These are phyloP conservation scores for Dreissena rostriformis DNA, from an alignment of 1,140 invertebrate species.

Conservation along the genomic window DNA sequence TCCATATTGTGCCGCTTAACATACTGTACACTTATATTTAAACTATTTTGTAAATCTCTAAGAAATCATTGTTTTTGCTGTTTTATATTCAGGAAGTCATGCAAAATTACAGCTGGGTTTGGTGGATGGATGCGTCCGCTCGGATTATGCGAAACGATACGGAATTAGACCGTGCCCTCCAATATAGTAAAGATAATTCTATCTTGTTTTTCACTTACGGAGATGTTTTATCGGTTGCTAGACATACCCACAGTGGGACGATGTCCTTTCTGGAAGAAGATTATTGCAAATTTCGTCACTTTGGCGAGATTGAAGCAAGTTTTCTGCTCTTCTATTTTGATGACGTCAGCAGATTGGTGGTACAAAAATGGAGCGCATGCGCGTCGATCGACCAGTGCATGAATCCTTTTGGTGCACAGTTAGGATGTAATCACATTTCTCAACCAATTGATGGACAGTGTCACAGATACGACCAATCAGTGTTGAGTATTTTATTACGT, in stretches of 20 bases:
- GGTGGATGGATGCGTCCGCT: slow-evolving; percentile 51
- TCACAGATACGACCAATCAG: slow-evolving; percentile 51
- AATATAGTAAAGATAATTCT: slow-evolving; percentile 28
- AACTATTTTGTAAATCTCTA: too few relatives aligned
- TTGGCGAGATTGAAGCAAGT: slow-evolving; percentile 47
- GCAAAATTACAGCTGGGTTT: slow-evolving; percentile 34
- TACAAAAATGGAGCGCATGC: slow-evolving; percentile 37
- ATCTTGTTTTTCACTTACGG: slow-evolving; percentile 53
- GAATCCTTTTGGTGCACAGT: slow-evolving; percentile 19
- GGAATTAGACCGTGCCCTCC: slow-evolving; percentile 14
- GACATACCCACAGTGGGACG: slow-evolving; percentile 37
- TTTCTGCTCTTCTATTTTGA: slow-evolving; percentile 49
- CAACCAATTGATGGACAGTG: slow-evolving; percentile 30
- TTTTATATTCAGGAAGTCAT: slow-evolving; percentile 22
- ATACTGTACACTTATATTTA: too few relatives aligned
- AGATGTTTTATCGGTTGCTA: slow-evolving; percentile 26
- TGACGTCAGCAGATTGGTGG: slow-evolving; percentile 9
- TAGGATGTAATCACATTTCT: slow-evolving; percentile 2
- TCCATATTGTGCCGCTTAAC: too few relatives aligned
- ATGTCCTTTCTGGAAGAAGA: slow-evolving; percentile 39
- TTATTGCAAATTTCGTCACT: slow-evolving; percentile 49
- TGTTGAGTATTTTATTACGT: slow-evolving; percentile 39
- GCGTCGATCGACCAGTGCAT: slow-evolving; percentile 36
- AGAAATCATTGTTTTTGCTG: too few relatives aligned
- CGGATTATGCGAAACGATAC: slow-evolving; percentile 21